phyloP scores from a whole-genome alignment of 2,888 invertebrate genomes.

The Alcis repandata region DNA sequence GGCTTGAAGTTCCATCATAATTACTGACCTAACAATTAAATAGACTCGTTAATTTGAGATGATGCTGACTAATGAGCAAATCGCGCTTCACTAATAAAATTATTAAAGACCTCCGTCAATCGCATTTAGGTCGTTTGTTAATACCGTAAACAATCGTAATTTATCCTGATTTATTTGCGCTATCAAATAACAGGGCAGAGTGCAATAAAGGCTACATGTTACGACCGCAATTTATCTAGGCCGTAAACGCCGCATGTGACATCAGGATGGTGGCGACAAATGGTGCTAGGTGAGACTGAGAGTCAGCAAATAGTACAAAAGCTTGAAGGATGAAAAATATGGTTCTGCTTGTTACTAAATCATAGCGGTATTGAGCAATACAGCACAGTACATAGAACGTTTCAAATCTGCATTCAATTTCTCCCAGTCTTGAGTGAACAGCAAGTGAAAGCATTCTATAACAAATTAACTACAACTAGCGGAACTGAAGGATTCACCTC shows the following conservation, averaged over 20 bases:
- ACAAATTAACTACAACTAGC: background rate
- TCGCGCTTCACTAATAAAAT: background rate
- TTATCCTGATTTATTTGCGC: slow-evolving; percentile 25
- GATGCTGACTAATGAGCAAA: background rate
- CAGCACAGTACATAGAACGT: background rate
- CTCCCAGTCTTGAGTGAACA: background rate
- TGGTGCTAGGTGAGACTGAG: slow-evolving; percentile 10
- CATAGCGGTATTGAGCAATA: too few relatives aligned
- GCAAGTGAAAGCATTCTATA: slow-evolving; percentile 4
- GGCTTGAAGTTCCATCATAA: too few relatives aligned
- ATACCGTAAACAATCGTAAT: slow-evolving; percentile 24
- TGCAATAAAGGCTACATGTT: slow-evolving; percentile 27
- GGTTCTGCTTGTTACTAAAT: background rate
- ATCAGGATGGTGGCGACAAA: background rate
- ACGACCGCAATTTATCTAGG: slow-evolving; percentile 21
- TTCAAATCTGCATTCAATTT: background rate
- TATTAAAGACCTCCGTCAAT: background rate
- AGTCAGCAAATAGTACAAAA: background rate
- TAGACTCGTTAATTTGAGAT: background rate
- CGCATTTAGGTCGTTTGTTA: background rate
- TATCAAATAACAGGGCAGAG: slow-evolving; percentile 19
- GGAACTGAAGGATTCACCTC: slow-evolving; percentile 3
- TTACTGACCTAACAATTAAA: too few relatives aligned
- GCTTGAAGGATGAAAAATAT: background rate
- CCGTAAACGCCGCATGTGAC: slow-evolving; percentile 19